Evolutionary conservation across 2,888 invertebrate genomes (phyloP).

Genomic region (Nymphalis c-album): DNA sequence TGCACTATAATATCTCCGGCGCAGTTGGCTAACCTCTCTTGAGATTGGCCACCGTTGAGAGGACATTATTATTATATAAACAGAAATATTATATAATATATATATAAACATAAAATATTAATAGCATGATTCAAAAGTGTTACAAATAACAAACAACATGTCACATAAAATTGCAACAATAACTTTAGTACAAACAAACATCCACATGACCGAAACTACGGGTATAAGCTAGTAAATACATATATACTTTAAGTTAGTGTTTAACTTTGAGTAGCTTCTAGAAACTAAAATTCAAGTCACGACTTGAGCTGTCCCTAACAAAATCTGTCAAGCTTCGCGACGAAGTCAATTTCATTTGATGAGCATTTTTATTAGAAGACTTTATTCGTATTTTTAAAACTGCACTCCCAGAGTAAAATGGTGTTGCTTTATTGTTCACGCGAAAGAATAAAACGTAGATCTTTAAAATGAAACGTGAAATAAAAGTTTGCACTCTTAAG

Average conservation of each 20-base stretch:
- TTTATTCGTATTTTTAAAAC: conserved; percentile 52
- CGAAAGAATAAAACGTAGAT: conserved; percentile 25
- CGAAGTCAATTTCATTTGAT: conserved; percentile 52
- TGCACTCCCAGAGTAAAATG: conserved; percentile 24
- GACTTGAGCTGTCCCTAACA: conserved; percentile 1
- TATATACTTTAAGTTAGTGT: neutral
- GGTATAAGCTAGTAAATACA: too few relatives aligned
- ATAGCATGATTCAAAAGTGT: too few relatives aligned
- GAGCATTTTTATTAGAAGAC: conserved; percentile 61
- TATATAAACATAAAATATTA: too few relatives aligned
- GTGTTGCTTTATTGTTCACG: conserved; percentile 28
- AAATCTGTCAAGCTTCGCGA: conserved; percentile 21
- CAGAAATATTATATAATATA: too few relatives aligned
- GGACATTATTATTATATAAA: too few relatives aligned
- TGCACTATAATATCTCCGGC: too few relatives aligned
- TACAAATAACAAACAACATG: too few relatives aligned
- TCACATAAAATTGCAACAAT: too few relatives aligned
- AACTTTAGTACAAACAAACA: too few relatives aligned
- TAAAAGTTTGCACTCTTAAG: conserved; percentile 50
- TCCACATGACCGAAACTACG: too few relatives aligned
- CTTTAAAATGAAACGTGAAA: conserved; percentile 47
- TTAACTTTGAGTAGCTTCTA: neutral
- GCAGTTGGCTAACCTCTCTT: too few relatives aligned
- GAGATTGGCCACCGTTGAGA: too few relatives aligned
- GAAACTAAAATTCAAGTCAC: neutral